Percentiles rank a stretch among this genome's conserved stretches.
These are phyloP conservation scores for Allolobophora icterica DNA, from an alignment of 2,888 invertebrate species.

Conservation along the genomic window DNA sequence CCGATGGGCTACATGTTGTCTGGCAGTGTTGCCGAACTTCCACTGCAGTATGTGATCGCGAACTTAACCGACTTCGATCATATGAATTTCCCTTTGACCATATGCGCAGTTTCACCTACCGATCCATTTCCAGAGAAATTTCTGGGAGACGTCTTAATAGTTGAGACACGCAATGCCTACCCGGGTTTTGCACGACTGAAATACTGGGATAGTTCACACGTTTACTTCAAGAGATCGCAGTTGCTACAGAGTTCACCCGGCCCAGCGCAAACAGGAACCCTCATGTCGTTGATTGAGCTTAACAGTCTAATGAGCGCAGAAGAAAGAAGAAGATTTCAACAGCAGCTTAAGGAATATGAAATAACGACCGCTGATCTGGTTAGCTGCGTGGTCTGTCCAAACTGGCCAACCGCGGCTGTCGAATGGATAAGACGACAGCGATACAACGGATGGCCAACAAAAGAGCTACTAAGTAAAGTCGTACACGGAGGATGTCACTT, in stretches of 20 bases:
- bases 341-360: neutral
- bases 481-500: constrained; percentile 20
- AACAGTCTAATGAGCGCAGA: neutral
- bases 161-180: neutral
- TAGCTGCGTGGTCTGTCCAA: neutral
- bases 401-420: neutral
- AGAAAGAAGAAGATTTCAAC: neutral
- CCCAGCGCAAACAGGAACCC: neutral
- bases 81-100: neutral
- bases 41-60: neutral
- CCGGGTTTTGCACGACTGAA: neutral
- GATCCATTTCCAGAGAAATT: neutral
- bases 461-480: neutral
- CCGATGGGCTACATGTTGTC: neutral
- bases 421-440: constrained; percentile 11
- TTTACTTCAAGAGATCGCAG: neutral
- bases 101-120: neutral
- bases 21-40: constrained; percentile 19
- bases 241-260: neutral
- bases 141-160: neutral
- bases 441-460: constrained; percentile 1
- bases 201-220: neutral
- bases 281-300: neutral
- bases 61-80: neutral
- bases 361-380: neutral